phyloP scores from a whole-genome alignment of 1,140 invertebrate genomes.

The Aradophagus sp. region DNA sequence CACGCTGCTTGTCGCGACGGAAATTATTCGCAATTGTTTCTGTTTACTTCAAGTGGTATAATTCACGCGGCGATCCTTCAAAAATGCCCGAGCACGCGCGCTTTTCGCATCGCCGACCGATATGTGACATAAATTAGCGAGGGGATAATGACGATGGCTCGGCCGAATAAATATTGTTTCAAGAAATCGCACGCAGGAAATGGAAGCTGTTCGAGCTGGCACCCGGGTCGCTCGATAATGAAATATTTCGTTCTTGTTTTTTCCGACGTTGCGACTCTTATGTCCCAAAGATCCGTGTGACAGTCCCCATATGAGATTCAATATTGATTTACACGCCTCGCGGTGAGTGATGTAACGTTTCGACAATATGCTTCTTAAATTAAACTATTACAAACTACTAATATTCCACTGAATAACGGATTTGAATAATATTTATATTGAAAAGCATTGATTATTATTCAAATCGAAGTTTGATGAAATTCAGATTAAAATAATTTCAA shows the following conservation, averaged over 20 bases:
- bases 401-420: too few relatives aligned
- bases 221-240: conserved; percentile 59
- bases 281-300: conserved; percentile 19
- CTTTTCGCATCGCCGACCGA: conserved; percentile 26
- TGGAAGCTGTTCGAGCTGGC: conserved; percentile 36
- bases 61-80: conserved; percentile 6
- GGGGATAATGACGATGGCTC: conserved; percentile 42
- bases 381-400: too few relatives aligned
- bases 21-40: conserved; percentile 42
- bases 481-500: too few relatives aligned
- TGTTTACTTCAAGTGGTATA: conserved; percentile 35
- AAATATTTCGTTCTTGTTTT: conserved; percentile 62
- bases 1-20: conserved; percentile 44
- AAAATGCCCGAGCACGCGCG: conserved; percentile 2
- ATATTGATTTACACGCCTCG: conserved; percentile 1
- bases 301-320: conserved; percentile 27
- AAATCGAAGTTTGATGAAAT: too few relatives aligned
- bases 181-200: conserved; percentile 37
- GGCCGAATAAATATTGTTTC: conserved; percentile 60
- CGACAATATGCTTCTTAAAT: background rate
- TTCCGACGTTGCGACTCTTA: conserved; percentile 2
- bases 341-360: background rate
- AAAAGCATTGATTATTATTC: too few relatives aligned
- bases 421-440: too few relatives aligned
- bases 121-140: conserved; percentile 60